Conservation (phyloP, 2,113 vertebrate species). For the Pipra filicauda region DNA sequence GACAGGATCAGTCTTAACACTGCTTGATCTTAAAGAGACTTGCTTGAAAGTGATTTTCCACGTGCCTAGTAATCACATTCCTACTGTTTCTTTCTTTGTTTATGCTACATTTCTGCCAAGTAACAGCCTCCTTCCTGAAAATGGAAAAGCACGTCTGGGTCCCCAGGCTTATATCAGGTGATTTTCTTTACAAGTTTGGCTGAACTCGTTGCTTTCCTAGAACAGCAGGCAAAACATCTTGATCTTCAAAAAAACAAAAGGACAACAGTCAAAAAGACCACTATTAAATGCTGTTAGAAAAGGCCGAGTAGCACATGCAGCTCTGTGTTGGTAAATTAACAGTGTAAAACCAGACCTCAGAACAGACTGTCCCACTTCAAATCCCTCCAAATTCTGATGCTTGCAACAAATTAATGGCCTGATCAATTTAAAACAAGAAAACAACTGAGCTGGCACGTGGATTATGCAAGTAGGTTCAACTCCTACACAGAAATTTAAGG, state of each 20-base stretch:
- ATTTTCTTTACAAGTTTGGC: not conserved
- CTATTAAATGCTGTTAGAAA: not conserved
- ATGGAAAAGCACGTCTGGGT: not conserved
- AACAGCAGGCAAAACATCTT: not conserved
- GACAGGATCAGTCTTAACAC: not conserved
- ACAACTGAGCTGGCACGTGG: not conserved
- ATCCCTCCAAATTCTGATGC: not conserved
- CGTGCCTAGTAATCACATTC: not conserved
- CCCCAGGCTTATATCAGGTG: not conserved
- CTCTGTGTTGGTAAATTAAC: not conserved
- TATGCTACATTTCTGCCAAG: not conserved
- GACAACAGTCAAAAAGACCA: not conserved
- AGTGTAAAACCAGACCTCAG: not conserved
- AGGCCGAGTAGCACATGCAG: not conserved
- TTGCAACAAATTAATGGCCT: not conserved
- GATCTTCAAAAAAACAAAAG: not conserved
- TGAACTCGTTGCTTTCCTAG: not conserved
- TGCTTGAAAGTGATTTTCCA: not conserved
- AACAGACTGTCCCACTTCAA: not conserved
- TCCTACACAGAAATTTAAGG: not conserved
- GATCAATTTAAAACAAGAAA: not conserved
- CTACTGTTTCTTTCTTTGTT: slow-evolving; percentile 7
- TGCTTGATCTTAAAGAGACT: not conserved
- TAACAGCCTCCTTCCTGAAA: not conserved
- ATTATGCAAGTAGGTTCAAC: not conserved